These are phyloP conservation scores for Noctilio leporinus DNA, from an alignment of 2,113 vertebrate species.

Conservation along the genomic window DNA sequence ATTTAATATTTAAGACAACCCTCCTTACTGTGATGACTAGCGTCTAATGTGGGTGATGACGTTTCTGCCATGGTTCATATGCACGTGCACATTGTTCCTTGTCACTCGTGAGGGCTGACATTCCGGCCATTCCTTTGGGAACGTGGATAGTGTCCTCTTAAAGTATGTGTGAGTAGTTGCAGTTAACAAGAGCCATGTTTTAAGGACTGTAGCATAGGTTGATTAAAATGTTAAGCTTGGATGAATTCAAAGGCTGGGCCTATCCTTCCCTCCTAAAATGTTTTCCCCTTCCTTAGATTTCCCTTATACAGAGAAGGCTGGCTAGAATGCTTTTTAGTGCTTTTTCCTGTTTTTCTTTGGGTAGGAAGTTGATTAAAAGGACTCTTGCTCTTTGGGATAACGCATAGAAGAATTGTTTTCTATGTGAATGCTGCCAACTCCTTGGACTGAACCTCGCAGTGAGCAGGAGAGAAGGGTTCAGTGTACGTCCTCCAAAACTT, in stretches of 20 bases:
- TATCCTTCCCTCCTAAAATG: not conserved
- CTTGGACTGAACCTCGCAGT: not conserved
- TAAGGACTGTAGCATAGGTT: not conserved
- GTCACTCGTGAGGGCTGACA: not conserved
- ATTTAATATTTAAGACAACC: not conserved
- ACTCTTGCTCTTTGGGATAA: not conserved
- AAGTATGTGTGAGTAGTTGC: not conserved
- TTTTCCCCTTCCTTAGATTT: not conserved
- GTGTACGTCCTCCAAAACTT: not conserved
- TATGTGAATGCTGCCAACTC: not conserved
- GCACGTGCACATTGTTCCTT: not conserved
- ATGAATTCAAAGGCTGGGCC: not conserved
- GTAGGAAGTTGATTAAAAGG: not conserved
- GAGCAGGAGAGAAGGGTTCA: not conserved
- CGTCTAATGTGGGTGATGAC: not conserved
- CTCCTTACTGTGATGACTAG: not conserved
- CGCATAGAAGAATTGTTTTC: not conserved
- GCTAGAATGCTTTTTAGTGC: not conserved
- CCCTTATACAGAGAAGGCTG: not conserved
- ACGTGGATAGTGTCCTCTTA: not conserved
- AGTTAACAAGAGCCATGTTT: not conserved
- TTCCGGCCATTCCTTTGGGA: not conserved
- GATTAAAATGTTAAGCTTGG: not conserved
- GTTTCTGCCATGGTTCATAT: not conserved
- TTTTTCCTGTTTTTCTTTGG: conserved; percentile 18